Base-by-base conservation (phyloP, 2,888 invertebrate genomes). In the Thera britannica region DNA sequence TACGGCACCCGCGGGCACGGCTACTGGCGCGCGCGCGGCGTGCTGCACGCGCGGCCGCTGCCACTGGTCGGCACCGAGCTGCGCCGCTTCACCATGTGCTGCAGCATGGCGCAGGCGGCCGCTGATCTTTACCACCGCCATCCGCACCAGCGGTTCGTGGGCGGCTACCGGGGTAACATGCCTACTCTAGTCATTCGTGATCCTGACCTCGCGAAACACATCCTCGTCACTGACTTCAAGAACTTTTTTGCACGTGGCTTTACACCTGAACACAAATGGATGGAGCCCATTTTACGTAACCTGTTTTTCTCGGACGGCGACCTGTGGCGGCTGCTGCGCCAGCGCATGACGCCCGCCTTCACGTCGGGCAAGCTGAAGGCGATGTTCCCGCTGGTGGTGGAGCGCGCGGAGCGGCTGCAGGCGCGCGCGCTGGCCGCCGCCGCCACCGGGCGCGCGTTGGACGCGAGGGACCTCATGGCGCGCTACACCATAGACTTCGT, bases 271-370 rank as follows among this genome's bases (percentile, higher is more conserved):
- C 65, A 72, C 77, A 65, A 62, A 46, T 58, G 36, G 3, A 79
- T 87, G 5, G 88, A 90, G 58, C 87, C 88, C 0, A 72, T 90
- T 68, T 58, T 87, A 66, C 80, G 80, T 1, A 90, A 88, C 70
- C 62, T 90, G 55, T 89, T 90, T 61, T 84, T 87, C 57, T 85
- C 85, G 11, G 89, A 88, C 62, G 88, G 89, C 0, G 89, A 89
- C 70, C 60, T 85, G 55, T 90, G 90, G 90, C 82, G 83, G 58
- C 72, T 89, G 72, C 75, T 90, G 67, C 81, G 90, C 8, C 86
- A 88, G 77, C 83, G 88, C 60, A 83, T 90, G 79, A 89, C 90
- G 35, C 86, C 89, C 2, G 86, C 89, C 1, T 90, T 90, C 74
- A 84, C 87, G 7, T 84, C 83, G 57, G 87, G 88, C 36, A 90